phyloP scores from a whole-genome alignment of 2,888 invertebrate species.

The Plagodis dolabraria region DNA sequence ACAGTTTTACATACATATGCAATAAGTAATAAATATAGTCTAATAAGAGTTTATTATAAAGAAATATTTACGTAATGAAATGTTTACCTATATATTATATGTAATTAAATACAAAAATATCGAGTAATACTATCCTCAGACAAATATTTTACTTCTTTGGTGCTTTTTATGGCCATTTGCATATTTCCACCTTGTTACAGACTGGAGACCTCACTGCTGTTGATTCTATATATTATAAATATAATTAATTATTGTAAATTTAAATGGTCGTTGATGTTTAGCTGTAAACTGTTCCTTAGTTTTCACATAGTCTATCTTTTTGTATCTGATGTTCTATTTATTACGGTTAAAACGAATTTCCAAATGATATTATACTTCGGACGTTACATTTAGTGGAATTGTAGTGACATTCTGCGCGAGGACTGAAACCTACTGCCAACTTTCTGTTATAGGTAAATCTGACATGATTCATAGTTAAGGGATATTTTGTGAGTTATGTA shows the following conservation, averaged over 20 bases:
- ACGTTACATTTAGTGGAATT: slow-evolving; percentile 56
- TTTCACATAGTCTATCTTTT: slow-evolving; percentile 41
- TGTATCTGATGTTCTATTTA: slow-evolving; percentile 38
- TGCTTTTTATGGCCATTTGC: slow-evolving; percentile 76
- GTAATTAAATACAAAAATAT: slow-evolving; percentile 66
- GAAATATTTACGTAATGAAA: slow-evolving; percentile 77
- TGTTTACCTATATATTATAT: slow-evolving; percentile 50
- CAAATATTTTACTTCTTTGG: slow-evolving; percentile 68
- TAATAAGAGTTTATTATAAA: slow-evolving; percentile 81
- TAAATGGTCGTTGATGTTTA: slow-evolving; percentile 43
- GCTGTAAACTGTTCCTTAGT: slow-evolving; percentile 58
- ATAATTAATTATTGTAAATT: slow-evolving; percentile 28
- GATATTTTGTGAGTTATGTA: slow-evolving; percentile 69
- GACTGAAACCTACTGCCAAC: slow-evolving; percentile 81
- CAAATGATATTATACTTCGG: slow-evolving; percentile 70
- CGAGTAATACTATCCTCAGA: slow-evolving; percentile 67
- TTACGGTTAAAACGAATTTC: slow-evolving; percentile 66
- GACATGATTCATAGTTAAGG: slow-evolving; percentile 62
- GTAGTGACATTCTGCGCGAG: slow-evolving; percentile 57
- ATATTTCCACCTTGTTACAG: slow-evolving; percentile 76
- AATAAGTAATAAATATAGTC: slow-evolving; percentile 75
- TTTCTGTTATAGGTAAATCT: slow-evolving; percentile 64
- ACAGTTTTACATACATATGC: slow-evolving; percentile 69
- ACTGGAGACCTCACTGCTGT: slow-evolving; percentile 65
- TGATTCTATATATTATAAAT: slow-evolving; percentile 49